A percentile compares a stretch with the other conserved stretches of the same genome.
Evolutionary conservation across 1,140 invertebrate species (phyloP).

Genomic region (Argopecten irradians): DNA sequence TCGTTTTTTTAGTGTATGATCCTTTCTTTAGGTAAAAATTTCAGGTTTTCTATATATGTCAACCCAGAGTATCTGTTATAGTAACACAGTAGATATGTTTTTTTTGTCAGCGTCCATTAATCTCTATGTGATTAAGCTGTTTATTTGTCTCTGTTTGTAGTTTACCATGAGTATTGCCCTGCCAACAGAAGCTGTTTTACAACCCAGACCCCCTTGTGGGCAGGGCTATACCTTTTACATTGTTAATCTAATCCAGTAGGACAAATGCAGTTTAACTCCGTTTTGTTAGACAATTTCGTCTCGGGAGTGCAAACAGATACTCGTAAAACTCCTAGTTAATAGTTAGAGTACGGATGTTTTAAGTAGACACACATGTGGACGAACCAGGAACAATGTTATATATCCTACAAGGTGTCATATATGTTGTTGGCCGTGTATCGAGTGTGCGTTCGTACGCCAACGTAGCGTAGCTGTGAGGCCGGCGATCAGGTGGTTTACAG

Average conservation of each 20-base stretch:
- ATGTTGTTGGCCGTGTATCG: neutral
- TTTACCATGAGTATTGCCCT: neutral
- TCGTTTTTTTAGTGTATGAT: too few relatives aligned
- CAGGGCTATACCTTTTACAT: neutral
- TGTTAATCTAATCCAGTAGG: conserved; percentile 9
- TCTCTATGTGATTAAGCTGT: neutral
- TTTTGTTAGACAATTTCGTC: neutral
- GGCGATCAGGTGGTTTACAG: neutral
- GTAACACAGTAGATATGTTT: too few relatives aligned
- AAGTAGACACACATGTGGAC: neutral
- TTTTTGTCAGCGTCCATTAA: neutral
- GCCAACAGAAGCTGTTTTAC: conserved; percentile 14
- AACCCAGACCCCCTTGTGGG: neutral
- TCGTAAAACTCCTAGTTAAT: neutral
- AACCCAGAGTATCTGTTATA: too few relatives aligned
- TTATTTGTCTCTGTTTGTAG: neutral
- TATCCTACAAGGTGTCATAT: neutral
- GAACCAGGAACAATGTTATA: neutral
- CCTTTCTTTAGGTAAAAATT: too few relatives aligned
- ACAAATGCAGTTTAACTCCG: neutral
- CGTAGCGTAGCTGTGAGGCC: neutral
- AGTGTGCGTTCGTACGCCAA: neutral
- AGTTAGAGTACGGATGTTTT: neutral
- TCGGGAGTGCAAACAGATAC: neutral
- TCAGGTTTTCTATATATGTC: too few relatives aligned